phyloP scores from a whole-genome alignment of 2,113 vertebrate genomes.

The Plecturocebus donacophilus region DNA sequence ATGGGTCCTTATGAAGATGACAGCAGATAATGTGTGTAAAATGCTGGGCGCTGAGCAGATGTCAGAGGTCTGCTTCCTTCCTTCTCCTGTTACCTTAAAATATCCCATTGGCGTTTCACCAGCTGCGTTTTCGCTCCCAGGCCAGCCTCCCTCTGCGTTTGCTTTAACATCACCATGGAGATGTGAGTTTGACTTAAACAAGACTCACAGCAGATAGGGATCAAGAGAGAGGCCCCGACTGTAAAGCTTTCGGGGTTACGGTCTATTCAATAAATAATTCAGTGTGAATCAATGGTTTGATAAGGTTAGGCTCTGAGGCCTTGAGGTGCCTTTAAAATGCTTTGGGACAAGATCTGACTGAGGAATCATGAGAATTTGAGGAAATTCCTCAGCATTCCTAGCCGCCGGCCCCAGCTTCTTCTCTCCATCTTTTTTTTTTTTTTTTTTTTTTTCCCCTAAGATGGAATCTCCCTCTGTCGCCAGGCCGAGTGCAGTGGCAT shows the following conservation, averaged over 20 bases:
- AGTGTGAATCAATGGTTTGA: neutral
- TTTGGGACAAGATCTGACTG: neutral
- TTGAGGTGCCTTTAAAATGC: neutral
- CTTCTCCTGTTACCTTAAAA: accelerated
- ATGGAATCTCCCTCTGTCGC: too few species aligned
- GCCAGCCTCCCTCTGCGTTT: too few species aligned
- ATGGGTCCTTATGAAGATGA: accelerated
- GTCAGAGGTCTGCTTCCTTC: neutral
- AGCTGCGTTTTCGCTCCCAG: accelerated
- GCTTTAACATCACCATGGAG: neutral
- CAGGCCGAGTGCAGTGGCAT: too few species aligned
- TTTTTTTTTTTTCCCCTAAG: too few species aligned
- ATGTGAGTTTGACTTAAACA: neutral
- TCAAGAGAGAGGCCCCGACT: neutral
- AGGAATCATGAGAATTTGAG: neutral
- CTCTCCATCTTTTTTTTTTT: neutral
- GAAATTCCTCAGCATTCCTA: neutral
- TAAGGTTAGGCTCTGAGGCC: neutral
- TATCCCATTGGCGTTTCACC: neutral
- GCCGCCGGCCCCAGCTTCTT: neutral
- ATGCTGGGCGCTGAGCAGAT: neutral
- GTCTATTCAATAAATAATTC: neutral
- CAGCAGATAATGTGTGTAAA: accelerated
- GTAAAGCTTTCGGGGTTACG: neutral
- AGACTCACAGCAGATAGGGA: neutral